Evolutionary conservation across 2,888 invertebrate genomes (phyloP).

Genomic region (Limnephilus marmoratus): DNA sequence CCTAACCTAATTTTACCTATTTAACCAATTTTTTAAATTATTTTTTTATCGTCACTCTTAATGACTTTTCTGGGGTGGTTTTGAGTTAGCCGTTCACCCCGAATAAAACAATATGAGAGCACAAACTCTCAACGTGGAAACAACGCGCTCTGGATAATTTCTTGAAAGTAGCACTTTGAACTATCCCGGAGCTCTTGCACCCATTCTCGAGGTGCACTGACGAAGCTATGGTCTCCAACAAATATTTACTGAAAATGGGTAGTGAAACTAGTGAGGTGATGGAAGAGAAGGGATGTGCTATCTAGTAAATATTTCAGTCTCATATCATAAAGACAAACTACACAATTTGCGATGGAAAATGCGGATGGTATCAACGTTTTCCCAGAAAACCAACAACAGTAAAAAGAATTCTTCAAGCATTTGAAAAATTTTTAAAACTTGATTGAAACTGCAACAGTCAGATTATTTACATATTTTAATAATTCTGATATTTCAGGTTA

Average conservation of each 20-base stretch:
- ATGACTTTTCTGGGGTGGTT: no score
- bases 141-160: not conserved
- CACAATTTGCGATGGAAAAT: not conserved
- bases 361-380: not conserved
- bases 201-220: not conserved
- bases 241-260: not conserved
- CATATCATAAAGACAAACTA: no score
- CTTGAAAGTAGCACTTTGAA: not conserved
- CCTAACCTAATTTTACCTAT: no score
- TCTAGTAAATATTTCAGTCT: not conserved
- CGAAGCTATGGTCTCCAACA: not conserved
- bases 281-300: not conserved
- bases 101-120: not conserved
- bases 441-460: not conserved
- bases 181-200: not conserved
- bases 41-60: no score
- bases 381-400: not conserved
- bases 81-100: no score
- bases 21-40: no score
- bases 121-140: not conserved
- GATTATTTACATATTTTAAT: not conserved
- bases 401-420: not conserved
- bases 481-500: not conserved
- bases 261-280: not conserved
- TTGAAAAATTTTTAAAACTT: not conserved